phyloP scores from a whole-genome alignment of 2,797 vertebrate genomes.

The Hydrocynus forskahlii region DNA sequence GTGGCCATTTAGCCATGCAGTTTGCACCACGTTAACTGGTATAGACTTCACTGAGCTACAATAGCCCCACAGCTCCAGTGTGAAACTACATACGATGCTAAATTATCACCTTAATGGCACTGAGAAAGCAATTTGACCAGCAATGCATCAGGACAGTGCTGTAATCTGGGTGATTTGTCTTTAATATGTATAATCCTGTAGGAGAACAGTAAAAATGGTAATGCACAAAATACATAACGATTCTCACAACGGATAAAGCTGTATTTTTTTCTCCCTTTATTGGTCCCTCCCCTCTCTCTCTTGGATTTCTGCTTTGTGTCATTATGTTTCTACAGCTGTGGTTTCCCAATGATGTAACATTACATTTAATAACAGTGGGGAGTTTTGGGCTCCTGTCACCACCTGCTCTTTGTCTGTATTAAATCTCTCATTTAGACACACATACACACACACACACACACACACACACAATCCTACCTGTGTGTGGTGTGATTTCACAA shows the following conservation, averaged over 20 bases:
- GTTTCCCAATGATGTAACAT: not conserved
- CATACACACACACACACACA: not conserved
- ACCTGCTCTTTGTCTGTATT: not conserved
- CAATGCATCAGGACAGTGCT: too few species aligned
- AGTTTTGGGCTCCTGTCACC: not conserved
- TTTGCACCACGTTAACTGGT: too few species aligned
- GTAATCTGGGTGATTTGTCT: too few species aligned
- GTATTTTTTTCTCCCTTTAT: not conserved
- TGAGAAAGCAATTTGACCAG: too few species aligned
- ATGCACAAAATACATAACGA: too few species aligned
- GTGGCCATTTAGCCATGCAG: too few species aligned
- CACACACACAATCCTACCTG: conserved; percentile 46
- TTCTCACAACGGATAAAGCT: not conserved
- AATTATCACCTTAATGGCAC: too few species aligned
- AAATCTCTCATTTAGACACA: not conserved
- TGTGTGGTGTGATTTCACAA: conserved; percentile 50
- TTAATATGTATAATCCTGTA: too few species aligned
- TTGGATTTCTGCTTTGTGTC: not conserved
- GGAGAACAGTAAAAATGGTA: too few species aligned
- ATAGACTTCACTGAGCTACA: too few species aligned
- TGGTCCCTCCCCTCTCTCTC: not conserved
- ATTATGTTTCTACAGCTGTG: conserved; percentile 7
- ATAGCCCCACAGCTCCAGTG: too few species aligned
- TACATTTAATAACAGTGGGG: not conserved
- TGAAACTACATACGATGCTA: too few species aligned